Base-by-base conservation (phyloP, 2,888 invertebrate genomes). In the Monochamus alternatus region DNA sequence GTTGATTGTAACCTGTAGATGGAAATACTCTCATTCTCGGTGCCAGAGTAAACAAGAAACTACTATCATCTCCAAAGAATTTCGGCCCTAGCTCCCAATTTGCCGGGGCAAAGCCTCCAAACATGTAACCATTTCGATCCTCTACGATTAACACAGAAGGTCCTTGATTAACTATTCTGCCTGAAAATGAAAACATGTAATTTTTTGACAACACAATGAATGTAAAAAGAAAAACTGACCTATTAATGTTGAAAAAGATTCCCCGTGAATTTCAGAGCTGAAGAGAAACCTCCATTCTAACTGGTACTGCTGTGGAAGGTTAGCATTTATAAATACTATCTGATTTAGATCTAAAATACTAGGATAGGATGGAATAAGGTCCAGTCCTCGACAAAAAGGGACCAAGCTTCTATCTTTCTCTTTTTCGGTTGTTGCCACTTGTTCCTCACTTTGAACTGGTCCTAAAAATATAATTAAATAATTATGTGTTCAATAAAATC, bases 261-360 rank as follows among this genome's bases (percentile, higher is more conserved):
- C 97, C 0, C 98, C 98, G 86, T 97, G 96, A 72, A 95, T 93
- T 86, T 94, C 93, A 14, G 95, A 95, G 7, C 96, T 96, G 90
- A 96, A 97, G 3, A 97, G 90, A 85, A 97, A 95, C 83, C 96
- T 91, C 97, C 97, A 98, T 87, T 95, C 93, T 80, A 92, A 89
- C 84, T 95, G 94, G 79, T 93, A 91, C 78, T 94, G 93, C 76
- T 91, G 91, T 0, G 97, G 96, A 71, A 98, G 89, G 85, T 94
- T 93, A 58, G 93, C 92, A 90, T 96, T 97, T 51, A 97, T 90
- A 90, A 95, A 96, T 75, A 95, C 91, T 70, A 96, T 93, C 87
- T 95, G 95, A 1, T 95, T 93, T 71, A 95, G 90, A 87, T 95
- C 95, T 59, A 93, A 87, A 85, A 94, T 92, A 78, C 95, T 94